A percentile compares a stretch with the other conserved stretches of the same genome.
phyloP scores from a whole-genome alignment of 2,888 invertebrate species.

The Drosophila setosimentum region DNA sequence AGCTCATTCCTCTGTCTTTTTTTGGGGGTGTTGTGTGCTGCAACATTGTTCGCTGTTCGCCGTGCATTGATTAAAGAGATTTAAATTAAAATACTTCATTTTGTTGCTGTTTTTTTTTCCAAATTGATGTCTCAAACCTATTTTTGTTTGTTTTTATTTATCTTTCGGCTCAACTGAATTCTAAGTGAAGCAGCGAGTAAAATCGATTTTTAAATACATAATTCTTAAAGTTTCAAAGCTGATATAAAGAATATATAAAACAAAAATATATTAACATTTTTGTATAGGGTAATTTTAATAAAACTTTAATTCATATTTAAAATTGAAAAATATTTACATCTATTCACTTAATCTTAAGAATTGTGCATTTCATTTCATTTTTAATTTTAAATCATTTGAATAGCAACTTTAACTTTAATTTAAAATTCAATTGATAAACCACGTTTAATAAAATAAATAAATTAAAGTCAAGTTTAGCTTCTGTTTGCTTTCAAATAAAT shows the following conservation, averaged over 20 bases:
- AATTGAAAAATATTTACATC: background rate
- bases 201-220: background rate
- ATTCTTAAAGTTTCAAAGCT: background rate
- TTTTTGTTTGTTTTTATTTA: background rate
- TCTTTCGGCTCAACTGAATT: background rate
- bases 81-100: conserved; percentile 52
- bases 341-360: background rate
- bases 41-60: background rate
- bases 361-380: background rate
- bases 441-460: background rate
- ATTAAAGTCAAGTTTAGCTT: too few species aligned
- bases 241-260: background rate
- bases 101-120: background rate
- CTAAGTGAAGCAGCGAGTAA: background rate
- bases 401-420: background rate
- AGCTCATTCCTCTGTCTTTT: background rate
- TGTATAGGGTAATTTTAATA: too few species aligned
- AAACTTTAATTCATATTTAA: too few species aligned
- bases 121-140: background rate
- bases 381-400: background rate
- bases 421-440: background rate
- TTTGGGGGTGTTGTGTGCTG: conserved; percentile 31
- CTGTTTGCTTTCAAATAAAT: too few species aligned
- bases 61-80: conserved; percentile 52
- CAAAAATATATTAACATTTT: too few species aligned